phyloP scores from a whole-genome alignment of 2,797 vertebrate genomes.

The Rhinatrema bivittatum region DNA sequence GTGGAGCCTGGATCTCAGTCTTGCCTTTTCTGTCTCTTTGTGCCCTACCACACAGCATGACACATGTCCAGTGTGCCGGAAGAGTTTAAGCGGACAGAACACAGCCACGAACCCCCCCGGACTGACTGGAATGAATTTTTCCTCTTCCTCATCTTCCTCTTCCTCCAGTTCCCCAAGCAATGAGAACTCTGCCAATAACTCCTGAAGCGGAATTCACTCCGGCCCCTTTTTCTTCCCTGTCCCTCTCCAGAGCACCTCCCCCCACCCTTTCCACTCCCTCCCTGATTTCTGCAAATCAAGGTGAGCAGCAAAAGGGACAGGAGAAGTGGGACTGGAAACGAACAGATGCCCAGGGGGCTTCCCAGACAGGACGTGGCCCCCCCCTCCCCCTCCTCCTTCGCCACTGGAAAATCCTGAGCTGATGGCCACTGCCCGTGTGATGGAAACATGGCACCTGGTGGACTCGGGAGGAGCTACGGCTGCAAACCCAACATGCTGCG shows the following conservation, averaged over 20 bases:
- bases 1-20: no score
- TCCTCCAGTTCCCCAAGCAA: slow-evolving; percentile 87
- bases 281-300: slow-evolving; percentile 14
- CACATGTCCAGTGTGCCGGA: slow-evolving; percentile 95
- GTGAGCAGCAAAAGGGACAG: not conserved
- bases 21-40: slow-evolving; percentile 2
- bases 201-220: slow-evolving; percentile 58
- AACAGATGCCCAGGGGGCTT: no score
- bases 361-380: slow-evolving; percentile 28
- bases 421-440: slow-evolving; percentile 10
- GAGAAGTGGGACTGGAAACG: slow-evolving; percentile 6
- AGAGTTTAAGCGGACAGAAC: slow-evolving; percentile 95
- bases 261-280: not conserved
- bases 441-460: slow-evolving; percentile 16
- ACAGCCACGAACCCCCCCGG: slow-evolving; percentile 93
- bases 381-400: slow-evolving; percentile 13
- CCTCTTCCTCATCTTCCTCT: slow-evolving; percentile 83
- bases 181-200: slow-evolving; percentile 81
- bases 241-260: not conserved
- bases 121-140: slow-evolving; percentile 86
- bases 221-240: slow-evolving; percentile 14
- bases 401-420: slow-evolving; percentile 1
- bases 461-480: slow-evolving; percentile 17
- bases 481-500: not conserved
- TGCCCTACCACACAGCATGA: slow-evolving; percentile 69